A percentile compares a stretch with the other conserved stretches of the same genome.
Conservation (phyloP, 2,888 invertebrate genomes). For the Tenthredo mesomela region DNA sequence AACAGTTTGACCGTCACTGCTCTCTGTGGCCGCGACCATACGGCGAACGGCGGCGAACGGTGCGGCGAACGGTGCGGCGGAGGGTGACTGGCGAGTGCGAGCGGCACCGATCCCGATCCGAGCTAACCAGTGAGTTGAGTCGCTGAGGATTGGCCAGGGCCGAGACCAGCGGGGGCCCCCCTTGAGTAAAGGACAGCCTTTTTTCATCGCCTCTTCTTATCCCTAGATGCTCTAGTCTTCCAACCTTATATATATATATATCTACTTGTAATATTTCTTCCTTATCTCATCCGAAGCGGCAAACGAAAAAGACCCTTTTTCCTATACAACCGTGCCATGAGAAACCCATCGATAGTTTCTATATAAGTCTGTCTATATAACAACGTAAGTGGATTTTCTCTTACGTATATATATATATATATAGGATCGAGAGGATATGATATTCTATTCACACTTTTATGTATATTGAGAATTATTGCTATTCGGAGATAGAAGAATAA, state of each 20-base stretch:
- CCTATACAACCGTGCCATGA: not conserved
- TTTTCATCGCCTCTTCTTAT: constrained; percentile 26
- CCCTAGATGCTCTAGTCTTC: not conserved
- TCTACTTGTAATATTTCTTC: constrained; percentile 5
- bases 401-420: not conserved
- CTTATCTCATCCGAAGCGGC: not conserved
- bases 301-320: constrained; percentile 11
- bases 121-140: constrained; percentile 57
- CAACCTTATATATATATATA: not conserved
- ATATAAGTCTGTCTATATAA: not conserved
- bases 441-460: not conserved
- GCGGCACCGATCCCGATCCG: constrained; percentile 58
- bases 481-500: not conserved
- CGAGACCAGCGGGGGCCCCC: constrained; percentile 65
- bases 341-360: not conserved
- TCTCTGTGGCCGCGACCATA: constrained; percentile 56
- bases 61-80: constrained; percentile 56
- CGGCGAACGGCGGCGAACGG: constrained; percentile 54
- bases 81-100: constrained; percentile 51
- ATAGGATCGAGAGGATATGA: not conserved
- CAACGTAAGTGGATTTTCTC: not conserved
- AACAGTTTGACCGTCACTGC: constrained; percentile 63
- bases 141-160: constrained; percentile 64
- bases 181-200: constrained; percentile 47
- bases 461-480: not conserved